phyloP scores from a whole-genome alignment of 2,113 vertebrate species.

The Cariama cristata region DNA sequence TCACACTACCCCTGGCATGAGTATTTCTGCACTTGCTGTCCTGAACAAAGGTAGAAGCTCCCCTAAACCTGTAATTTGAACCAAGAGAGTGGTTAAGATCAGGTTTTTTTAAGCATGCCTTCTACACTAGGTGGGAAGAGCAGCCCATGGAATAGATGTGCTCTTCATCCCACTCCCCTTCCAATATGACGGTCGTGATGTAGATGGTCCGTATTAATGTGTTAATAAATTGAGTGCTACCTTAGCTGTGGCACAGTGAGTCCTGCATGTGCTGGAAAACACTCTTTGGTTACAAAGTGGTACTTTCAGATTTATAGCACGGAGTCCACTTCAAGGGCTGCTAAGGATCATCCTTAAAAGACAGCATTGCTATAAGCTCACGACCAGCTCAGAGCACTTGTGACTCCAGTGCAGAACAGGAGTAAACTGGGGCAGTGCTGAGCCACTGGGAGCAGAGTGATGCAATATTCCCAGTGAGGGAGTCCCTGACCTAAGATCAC shows the following conservation, averaged over 20 bases:
- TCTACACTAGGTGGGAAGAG: background rate
- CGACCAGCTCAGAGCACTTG: background rate
- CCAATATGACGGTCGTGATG: background rate
- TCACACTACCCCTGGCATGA: background rate
- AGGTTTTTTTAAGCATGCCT: background rate
- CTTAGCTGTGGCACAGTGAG: background rate
- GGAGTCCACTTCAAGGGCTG: background rate
- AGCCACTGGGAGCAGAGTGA: background rate
- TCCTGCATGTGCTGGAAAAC: background rate
- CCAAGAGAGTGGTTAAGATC: background rate
- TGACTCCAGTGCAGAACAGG: background rate
- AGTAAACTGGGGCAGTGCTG: background rate
- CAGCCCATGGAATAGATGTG: background rate
- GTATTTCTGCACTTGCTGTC: background rate
- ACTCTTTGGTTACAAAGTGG: background rate
- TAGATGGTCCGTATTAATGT: background rate
- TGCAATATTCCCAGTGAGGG: background rate
- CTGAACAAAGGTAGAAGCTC: background rate
- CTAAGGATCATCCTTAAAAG: background rate
- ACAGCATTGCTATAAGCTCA: background rate
- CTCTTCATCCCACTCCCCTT: background rate
- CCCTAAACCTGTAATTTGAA: background rate
- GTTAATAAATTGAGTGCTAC: background rate
- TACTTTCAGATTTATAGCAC: background rate
- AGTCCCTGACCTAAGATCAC: background rate